phyloP scores from a whole-genome alignment of 2,797 vertebrate genomes.

The Anas flavirostris region DNA sequence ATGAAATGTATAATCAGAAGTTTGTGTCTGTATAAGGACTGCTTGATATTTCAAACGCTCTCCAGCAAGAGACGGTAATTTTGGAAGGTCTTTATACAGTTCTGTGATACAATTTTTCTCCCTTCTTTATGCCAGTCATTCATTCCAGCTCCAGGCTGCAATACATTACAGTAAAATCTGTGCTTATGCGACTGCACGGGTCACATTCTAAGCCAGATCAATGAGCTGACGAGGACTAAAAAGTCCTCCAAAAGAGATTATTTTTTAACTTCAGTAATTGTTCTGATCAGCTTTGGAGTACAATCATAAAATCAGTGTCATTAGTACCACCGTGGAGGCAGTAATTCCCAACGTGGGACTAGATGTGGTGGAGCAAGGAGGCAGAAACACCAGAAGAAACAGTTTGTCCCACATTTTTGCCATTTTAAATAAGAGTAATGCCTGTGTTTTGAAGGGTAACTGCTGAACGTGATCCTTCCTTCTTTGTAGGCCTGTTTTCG shows the following conservation, averaged over 20 bases:
- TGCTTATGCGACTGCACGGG: not conserved
- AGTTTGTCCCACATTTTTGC: not conserved
- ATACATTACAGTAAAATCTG: not conserved
- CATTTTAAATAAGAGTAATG: not conserved
- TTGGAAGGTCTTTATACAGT: not conserved
- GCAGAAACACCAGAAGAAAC: not conserved
- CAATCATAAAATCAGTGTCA: not conserved
- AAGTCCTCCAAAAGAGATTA: not conserved
- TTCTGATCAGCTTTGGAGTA: not conserved
- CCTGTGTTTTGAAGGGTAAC: not conserved
- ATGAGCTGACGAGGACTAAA: not conserved
- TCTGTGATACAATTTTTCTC: not conserved
- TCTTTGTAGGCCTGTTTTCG: not conserved
- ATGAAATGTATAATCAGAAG: not conserved
- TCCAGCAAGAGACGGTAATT: not conserved
- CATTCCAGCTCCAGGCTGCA: not conserved
- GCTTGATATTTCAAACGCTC: not conserved
- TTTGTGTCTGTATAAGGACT: not conserved
- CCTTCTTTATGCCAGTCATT: not conserved
- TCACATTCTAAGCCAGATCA: not conserved
- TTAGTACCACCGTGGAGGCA: not conserved
- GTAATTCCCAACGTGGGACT: not conserved
- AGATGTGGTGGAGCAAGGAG: not conserved
- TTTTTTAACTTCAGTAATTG: not conserved
- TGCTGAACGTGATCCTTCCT: not conserved